Percentiles rank a stretch among this genome's conserved stretches.
Conservation (phyloP, 2,113 vertebrate species). For the Poecile atricapillus region DNA sequence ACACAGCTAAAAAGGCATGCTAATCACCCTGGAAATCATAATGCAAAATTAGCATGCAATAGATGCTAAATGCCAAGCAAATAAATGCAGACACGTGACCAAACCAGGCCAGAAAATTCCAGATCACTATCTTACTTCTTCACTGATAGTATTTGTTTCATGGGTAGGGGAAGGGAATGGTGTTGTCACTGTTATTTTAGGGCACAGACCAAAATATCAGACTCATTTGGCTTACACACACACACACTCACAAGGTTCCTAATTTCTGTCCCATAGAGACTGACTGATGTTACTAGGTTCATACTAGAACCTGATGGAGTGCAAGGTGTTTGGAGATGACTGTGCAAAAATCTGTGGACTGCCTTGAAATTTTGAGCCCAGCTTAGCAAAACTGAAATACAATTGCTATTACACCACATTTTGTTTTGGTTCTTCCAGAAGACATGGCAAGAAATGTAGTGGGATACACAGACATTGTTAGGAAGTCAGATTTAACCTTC, state of each 20-base stretch:
- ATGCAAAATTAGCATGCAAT: conserved; percentile 32
- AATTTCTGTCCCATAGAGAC: neutral
- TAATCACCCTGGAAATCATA: conserved; percentile 43
- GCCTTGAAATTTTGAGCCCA: neutral
- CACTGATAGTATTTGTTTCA: neutral
- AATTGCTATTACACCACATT: neutral
- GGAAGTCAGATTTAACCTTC: neutral
- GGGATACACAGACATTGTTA: neutral
- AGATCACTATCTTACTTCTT: neutral
- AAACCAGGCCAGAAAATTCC: conserved; percentile 28
- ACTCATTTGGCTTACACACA: neutral
- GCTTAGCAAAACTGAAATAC: neutral
- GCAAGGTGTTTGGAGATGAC: neutral
- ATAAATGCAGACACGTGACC: neutral
- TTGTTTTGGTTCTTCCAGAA: neutral
- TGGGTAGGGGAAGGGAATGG: neutral
- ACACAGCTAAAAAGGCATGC: conserved; percentile 11
- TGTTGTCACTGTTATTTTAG: neutral
- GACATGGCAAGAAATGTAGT: neutral
- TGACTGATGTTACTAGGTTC: neutral
- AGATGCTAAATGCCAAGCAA: conserved; percentile 1
- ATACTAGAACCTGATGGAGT: neutral
- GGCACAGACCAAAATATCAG: neutral
- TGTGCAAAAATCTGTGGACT: neutral
- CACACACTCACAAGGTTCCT: neutral